Base-by-base conservation (phyloP, 2,113 vertebrate genomes). In the Mugil cephalus region DNA sequence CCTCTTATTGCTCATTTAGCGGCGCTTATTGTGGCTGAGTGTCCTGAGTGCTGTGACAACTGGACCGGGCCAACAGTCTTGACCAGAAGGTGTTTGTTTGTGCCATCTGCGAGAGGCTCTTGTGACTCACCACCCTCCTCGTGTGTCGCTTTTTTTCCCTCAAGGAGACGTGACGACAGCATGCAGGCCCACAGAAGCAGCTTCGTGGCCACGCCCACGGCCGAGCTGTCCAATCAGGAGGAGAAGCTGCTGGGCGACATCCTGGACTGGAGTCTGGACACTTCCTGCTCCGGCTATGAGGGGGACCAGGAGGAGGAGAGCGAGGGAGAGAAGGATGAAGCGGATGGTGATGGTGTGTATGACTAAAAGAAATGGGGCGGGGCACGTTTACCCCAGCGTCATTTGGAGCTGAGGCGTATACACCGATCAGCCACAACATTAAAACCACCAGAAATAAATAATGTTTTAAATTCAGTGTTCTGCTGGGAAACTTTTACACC, bases 271-370 rank as follows among this genome's bases (percentile, higher is more conserved):
- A 99, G 97, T 87, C 94, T 99, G 74, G 96, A 98, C 83, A 87
- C 93, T 21, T 95, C 95, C 72, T 96, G 94, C 63, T 97, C 97
- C 0, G 98, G 97, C 36, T 99, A 99, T 3, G 97, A 99, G 82
- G 97, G 96, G 0, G 97, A 99, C 86, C 96, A 93, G 55, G 98
- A 96, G 77, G 97, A 97, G 74, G 98, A 98, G 86, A 97, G 97
- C 0, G 97, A 98, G 80, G 96, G 93, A 6, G 97, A 98, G 86
- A 95, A 89, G 88, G 96, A 96, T 6, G 93, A 87, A 85, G 95
- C 88, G 88, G 96, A 96, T 6, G 93, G 87, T 4, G 95, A 98
- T 1, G 89, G 97, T 98, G 82, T 97, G 95, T 92, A 24, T 60
- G 40, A 58, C 3, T 1, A 18, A 8, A 15, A 19, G 6, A 4